These are phyloP conservation scores for Pithys albifrons DNA, from an alignment of 2,113 vertebrate species.

Conservation along the genomic window DNA sequence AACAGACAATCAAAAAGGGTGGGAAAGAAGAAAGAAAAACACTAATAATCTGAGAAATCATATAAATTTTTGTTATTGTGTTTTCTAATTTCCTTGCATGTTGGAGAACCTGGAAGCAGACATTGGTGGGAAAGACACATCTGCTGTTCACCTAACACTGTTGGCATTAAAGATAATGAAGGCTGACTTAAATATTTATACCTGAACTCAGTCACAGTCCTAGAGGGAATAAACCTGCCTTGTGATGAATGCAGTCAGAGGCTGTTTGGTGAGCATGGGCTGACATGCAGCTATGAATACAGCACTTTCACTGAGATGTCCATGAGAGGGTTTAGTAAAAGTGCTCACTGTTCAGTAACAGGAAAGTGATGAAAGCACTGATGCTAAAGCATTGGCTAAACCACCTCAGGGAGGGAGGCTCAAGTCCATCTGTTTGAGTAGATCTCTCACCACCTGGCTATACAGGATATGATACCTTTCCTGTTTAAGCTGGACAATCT, in stretches of 20 bases:
- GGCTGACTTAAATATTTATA: not conserved
- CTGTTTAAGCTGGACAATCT: not conserved
- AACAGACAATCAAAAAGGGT: not conserved
- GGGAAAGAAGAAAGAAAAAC: not conserved
- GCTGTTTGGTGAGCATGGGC: not conserved
- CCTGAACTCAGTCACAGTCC: not conserved
- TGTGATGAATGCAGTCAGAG: not conserved
- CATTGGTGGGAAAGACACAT: not conserved
- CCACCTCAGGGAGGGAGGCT: not conserved
- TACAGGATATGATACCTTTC: not conserved
- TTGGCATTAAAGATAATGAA: not conserved
- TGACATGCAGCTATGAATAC: fast-evolving
- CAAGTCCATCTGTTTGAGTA: not conserved
- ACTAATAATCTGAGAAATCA: not conserved
- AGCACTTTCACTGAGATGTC: not conserved
- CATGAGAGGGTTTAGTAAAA: not conserved
- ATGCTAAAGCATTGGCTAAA: not conserved
- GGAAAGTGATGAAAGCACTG: not conserved
- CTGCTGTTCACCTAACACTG: not conserved
- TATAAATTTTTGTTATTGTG: not conserved
- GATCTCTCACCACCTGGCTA: not conserved
- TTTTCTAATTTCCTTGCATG: not conserved
- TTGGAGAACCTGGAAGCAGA: not conserved
- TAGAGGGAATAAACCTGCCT: not conserved
- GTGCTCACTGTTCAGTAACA: not conserved